These are phyloP conservation scores for Bombyx mandarina DNA, from an alignment of 1,140 invertebrate genomes.

Conservation along the genomic window DNA sequence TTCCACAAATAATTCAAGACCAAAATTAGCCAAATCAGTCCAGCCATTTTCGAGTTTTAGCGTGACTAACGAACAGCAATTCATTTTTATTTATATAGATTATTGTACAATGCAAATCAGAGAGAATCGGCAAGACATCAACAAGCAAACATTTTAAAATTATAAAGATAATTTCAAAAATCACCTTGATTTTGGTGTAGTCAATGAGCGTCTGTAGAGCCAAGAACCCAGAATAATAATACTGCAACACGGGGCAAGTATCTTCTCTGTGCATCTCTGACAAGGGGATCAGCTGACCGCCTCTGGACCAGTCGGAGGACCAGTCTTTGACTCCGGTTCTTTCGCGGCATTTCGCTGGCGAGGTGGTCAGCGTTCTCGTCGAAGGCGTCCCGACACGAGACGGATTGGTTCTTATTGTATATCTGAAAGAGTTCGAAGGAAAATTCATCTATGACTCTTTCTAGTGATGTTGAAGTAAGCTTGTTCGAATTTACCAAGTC, in stretches of 20 bases:
- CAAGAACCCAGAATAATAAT: slow-evolving; percentile 82
- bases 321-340: slow-evolving; percentile 58
- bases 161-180: not conserved
- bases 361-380: slow-evolving; percentile 75
- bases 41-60: too few relatives aligned
- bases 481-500: too few relatives aligned
- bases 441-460: not conserved
- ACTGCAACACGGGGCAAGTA: slow-evolving; percentile 81
- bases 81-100: too few relatives aligned
- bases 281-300: slow-evolving; percentile 75
- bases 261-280: slow-evolving; percentile 69
- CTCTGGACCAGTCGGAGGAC: slow-evolving; percentile 73
- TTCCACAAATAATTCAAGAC: too few relatives aligned
- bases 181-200: slow-evolving; percentile 78
- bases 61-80: too few relatives aligned
- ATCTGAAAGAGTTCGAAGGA: slow-evolving; percentile 54
- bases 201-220: slow-evolving; percentile 80
- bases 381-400: slow-evolving; percentile 75
- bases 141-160: too few relatives aligned
- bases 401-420: slow-evolving; percentile 81
- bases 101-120: too few relatives aligned
- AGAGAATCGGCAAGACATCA: too few relatives aligned
- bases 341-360: slow-evolving; percentile 78
- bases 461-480: too few relatives aligned
- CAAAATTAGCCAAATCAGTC: too few relatives aligned